Percentiles rank a stretch among this genome's conserved stretches.
Conservation (phyloP, 2,797 vertebrate species). For the Helicolenus hilgendorfi region DNA sequence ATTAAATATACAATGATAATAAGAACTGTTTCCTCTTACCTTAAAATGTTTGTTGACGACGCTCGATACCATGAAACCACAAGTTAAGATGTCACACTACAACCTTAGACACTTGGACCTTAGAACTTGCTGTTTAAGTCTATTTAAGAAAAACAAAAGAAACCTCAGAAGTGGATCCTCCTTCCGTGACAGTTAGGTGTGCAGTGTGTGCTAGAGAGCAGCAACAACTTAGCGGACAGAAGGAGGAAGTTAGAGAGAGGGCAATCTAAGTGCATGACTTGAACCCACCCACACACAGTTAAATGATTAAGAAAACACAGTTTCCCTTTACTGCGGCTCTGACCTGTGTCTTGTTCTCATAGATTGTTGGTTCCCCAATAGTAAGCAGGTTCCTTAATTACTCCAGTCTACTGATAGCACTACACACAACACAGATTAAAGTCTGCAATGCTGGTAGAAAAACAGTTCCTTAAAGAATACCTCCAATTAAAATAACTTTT, state of each 20-base stretch:
- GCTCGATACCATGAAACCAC: accelerated
- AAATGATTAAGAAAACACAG: background rate
- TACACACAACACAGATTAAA: background rate
- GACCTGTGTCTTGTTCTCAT: background rate
- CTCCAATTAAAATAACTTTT: background rate
- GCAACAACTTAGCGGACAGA: background rate
- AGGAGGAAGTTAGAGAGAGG: conserved; percentile 40
- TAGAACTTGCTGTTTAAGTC: background rate
- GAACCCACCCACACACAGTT: background rate
- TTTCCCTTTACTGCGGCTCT: background rate
- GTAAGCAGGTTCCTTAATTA: background rate
- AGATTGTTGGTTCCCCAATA: background rate
- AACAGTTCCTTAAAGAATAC: background rate
- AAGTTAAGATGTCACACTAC: background rate
- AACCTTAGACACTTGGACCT: background rate
- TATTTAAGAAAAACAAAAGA: background rate
- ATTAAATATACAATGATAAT: background rate
- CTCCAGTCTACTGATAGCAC: background rate
- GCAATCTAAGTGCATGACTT: background rate
- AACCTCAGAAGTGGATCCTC: background rate
- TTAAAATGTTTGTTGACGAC: background rate
- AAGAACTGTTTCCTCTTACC: conserved; percentile 23
- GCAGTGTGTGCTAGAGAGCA: background rate
- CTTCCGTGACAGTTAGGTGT: background rate
- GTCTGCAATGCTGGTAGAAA: background rate